These are phyloP conservation scores for rabbit (Oryctolagus cuniculus) DNA, from an alignment of 2,113 vertebrate genomes.

Conservation along the genomic window DNA sequence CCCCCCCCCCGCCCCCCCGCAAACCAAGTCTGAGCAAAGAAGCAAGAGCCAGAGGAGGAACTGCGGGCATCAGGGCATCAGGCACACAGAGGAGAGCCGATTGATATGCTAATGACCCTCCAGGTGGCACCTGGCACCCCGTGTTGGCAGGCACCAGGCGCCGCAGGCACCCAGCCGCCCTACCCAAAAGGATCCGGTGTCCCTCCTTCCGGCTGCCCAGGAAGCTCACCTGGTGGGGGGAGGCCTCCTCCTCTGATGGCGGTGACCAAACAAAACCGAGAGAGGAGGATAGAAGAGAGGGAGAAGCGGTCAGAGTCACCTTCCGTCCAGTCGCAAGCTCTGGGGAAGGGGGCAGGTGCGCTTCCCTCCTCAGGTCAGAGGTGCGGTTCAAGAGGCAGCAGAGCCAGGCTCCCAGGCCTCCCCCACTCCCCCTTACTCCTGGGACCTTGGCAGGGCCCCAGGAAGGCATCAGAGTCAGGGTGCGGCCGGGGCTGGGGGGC, in stretches of 20 bases:
- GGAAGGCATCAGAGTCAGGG: background rate
- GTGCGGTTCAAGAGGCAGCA: background rate
- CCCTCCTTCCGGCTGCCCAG: slow-evolving; percentile 26
- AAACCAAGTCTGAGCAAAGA: slow-evolving; percentile 21
- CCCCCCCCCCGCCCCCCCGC: background rate
- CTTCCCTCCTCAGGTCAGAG: background rate
- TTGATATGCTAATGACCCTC: slow-evolving; percentile 65
- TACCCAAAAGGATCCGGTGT: background rate
- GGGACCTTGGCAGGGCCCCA: slow-evolving; percentile 4
- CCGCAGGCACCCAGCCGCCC: background rate
- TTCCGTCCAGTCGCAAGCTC: slow-evolving; percentile 1
- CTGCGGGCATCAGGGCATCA: background rate
- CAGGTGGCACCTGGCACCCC: background rate
- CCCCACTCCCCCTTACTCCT: background rate
- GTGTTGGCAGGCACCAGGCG: background rate
- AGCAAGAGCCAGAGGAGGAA: background rate
- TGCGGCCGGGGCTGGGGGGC: background rate
- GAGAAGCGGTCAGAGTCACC: background rate
- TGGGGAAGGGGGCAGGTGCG: background rate
- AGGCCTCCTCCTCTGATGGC: slow-evolving; percentile 88
- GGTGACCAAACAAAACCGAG: background rate
- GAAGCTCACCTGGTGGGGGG: slow-evolving; percentile 88
- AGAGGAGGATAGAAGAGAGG: background rate
- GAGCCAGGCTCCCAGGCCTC: background rate
- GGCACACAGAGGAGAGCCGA: background rate